These are phyloP conservation scores for Alces alces DNA, from an alignment of 2,113 vertebrate species.

Conservation along the genomic window DNA sequence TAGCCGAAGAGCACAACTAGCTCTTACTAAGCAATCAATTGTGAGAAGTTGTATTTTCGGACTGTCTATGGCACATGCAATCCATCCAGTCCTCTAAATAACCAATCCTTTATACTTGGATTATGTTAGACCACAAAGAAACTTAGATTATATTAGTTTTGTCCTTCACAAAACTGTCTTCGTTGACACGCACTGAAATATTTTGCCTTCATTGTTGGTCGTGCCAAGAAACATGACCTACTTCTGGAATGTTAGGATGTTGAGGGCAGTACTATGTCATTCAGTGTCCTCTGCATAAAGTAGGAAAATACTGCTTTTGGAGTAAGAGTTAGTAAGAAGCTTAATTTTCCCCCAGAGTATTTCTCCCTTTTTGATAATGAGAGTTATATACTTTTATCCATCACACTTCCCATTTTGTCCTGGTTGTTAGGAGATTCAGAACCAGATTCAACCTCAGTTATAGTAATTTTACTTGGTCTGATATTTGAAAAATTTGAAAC, in stretches of 20 bases:
- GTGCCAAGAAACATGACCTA: neutral
- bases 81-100: neutral
- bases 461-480: neutral
- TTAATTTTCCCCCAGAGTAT: neutral
- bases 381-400: neutral
- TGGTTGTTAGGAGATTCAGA: neutral
- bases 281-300: neutral
- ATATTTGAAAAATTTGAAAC: neutral
- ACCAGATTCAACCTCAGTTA: slow-evolving; percentile 12
- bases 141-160: neutral
- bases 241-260: neutral
- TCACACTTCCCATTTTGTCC: neutral
- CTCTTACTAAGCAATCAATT: neutral
- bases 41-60: neutral
- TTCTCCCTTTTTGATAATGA: neutral
- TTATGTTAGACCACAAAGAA: neutral
- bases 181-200: neutral
- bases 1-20: neutral
- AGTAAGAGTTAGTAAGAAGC: neutral
- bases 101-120: neutral
- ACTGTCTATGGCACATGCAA: neutral
- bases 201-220: neutral
- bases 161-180: neutral
- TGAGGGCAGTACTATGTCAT: neutral
- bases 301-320: neutral